Evolutionary conservation across 92 coral and sea anemone species (phyloP).

Genomic region (Plumapathes pennacea): DNA sequence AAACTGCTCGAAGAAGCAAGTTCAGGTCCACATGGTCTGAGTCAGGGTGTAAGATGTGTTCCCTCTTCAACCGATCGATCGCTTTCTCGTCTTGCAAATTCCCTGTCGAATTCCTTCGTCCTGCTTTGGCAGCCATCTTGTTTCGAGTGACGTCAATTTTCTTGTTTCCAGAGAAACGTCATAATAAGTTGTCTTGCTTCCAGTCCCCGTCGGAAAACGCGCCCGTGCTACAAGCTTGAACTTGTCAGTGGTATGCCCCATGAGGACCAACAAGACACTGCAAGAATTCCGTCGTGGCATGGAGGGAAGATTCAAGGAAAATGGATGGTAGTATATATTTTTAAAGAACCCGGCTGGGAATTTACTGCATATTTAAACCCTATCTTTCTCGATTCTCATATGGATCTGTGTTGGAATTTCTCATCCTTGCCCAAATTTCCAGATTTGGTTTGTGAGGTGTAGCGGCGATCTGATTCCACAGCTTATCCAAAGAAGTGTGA

Average conservation of each 20-base stretch:
- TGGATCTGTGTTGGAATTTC: no score
- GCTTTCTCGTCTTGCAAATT: slow-evolving; percentile 38
- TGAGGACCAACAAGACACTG: slow-evolving; percentile 58
- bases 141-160: slow-evolving; percentile 24
- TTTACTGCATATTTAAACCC: no score
- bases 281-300: slow-evolving; percentile 97
- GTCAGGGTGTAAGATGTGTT: slow-evolving; percentile 87
- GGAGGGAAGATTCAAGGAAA: slow-evolving; percentile 94
- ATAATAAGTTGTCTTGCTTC: not conserved
- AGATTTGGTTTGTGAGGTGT: no score
- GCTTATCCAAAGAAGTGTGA: no score
- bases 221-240: slow-evolving; percentile 32
- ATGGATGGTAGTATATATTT: slow-evolving; percentile 75
- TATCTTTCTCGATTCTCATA: no score
- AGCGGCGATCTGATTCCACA: no score
- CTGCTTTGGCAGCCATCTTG: slow-evolving; percentile 58
- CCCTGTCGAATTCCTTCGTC: slow-evolving; percentile 39
- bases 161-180: no score
- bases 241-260: slow-evolving; percentile 36
- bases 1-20: slow-evolving; percentile 83
- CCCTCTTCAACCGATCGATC: slow-evolving; percentile 67
- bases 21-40: slow-evolving; percentile 94
- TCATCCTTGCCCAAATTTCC: no score
- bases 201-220: slow-evolving; percentile 2
- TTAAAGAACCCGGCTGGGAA: no score